Conservation (phyloP, 2,113 vertebrate species). For the Hiodon alosoides region DNA sequence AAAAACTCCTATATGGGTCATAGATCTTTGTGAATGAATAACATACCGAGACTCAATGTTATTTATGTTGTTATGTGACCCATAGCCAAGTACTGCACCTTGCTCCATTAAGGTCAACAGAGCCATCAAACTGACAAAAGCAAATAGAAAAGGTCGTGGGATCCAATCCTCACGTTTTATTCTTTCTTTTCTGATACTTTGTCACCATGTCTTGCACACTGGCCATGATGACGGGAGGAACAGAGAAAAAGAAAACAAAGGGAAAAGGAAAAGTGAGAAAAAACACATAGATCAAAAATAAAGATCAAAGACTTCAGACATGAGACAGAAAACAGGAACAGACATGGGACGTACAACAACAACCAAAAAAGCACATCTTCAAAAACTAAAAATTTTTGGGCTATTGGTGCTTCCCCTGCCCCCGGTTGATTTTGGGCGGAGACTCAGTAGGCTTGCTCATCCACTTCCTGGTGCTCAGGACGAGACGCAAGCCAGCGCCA, state of each 20-base stretch:
- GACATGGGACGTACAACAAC: slow-evolving; percentile 6
- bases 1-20: neutral
- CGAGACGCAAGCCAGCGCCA: no score
- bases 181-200: slow-evolving; percentile 98
- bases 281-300: slow-evolving; percentile 18
- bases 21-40: neutral
- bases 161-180: slow-evolving; percentile 88
- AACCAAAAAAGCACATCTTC: no score
- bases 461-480: no score
- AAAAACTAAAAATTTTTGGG: no score
- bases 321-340: neutral
- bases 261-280: slow-evolving; percentile 38
- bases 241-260: slow-evolving; percentile 22
- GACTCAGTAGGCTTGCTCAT: no score
- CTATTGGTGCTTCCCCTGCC: no score
- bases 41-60: neutral
- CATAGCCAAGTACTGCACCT: slow-evolving; percentile 43
- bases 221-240: slow-evolving; percentile 50
- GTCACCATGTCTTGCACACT: slow-evolving; percentile 98
- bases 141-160: slow-evolving; percentile 34
- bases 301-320: slow-evolving; percentile 13
- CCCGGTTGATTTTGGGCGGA: no score
- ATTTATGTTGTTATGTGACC: neutral
- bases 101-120: slow-evolving; percentile 27
- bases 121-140: slow-evolving; percentile 19